Evolutionary conservation across 2,888 invertebrate genomes (phyloP).

Genomic region (Hyles lineata): DNA sequence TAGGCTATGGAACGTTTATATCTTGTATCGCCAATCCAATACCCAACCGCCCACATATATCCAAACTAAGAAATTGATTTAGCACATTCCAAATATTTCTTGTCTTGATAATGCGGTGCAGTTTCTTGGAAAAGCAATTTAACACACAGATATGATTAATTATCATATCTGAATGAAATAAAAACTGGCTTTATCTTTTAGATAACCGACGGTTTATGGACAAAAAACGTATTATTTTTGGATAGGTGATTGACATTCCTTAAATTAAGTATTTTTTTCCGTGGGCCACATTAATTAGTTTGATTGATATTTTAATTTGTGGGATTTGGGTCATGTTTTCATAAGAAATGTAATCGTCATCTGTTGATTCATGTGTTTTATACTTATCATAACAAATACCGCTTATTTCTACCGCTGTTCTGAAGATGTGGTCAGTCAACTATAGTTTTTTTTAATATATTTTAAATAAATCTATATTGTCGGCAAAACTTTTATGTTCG

Average conservation of each 20-base stretch:
- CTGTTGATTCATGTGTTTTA: neutral
- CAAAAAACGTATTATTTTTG: slow-evolving; percentile 28
- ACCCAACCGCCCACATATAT: neutral
- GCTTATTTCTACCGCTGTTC: too few relatives aligned
- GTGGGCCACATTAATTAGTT: slow-evolving; percentile 1
- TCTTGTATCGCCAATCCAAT: too few relatives aligned
- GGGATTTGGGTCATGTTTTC: neutral
- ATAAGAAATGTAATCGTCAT: neutral
- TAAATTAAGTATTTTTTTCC: slow-evolving; percentile 28
- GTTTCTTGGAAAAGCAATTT: slow-evolving; percentile 44
- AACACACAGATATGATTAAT: slow-evolving; percentile 50
- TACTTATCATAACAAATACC: neutral
- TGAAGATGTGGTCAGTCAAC: too few relatives aligned
- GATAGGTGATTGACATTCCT: slow-evolving; percentile 34
- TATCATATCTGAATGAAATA: slow-evolving; percentile 47
- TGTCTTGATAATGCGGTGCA: slow-evolving; percentile 30
- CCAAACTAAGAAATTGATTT: neutral
- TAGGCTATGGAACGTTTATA: too few relatives aligned
- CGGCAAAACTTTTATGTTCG: too few relatives aligned
- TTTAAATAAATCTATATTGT: neutral
- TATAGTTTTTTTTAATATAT: neutral
- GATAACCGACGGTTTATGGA: slow-evolving; percentile 9
- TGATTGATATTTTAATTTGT: slow-evolving; percentile 5
- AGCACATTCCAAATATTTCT: neutral
- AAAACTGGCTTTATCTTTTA: slow-evolving; percentile 42